Percentiles rank a stretch among this genome's conserved stretches.
These are phyloP conservation scores for Eublepharis macularius DNA, from an alignment of 2,113 vertebrate genomes.

Conservation along the genomic window DNA sequence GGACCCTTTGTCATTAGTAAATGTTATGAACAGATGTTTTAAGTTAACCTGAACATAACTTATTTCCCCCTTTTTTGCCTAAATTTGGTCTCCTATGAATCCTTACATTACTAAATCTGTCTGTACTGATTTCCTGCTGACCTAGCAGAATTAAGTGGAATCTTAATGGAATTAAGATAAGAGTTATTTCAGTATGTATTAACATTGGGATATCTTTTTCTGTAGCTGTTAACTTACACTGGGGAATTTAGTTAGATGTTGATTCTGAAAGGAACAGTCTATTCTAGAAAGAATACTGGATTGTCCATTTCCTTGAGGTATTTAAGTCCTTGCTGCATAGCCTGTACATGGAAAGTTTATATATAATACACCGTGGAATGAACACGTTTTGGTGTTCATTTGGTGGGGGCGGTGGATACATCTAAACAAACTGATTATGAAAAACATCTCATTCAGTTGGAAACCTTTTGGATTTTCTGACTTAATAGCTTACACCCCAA, in stretches of 20 bases:
- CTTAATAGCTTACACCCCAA: no score
- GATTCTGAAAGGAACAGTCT: conserved; percentile 4
- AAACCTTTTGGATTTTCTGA: no score
- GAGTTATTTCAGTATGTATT: not conserved
- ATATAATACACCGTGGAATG: not conserved
- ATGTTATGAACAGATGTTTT: not conserved
- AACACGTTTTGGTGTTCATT: not conserved
- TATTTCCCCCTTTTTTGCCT: not conserved
- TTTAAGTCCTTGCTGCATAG: not conserved
- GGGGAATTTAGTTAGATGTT: not conserved
- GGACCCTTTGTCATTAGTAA: not conserved
- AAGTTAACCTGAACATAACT: not conserved
- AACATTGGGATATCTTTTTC: not conserved
- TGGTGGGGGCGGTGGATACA: no score
- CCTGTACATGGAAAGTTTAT: not conserved
- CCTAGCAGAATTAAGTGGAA: not conserved
- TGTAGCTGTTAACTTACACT: not conserved
- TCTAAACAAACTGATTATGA: no score
- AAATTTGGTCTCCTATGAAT: not conserved
- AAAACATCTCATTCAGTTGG: no score
- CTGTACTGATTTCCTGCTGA: not conserved
- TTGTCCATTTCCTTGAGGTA: not conserved
- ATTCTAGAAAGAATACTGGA: not conserved
- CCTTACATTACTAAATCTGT: not conserved
- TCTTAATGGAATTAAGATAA: not conserved